A percentile compares a stretch with the other conserved stretches of the same genome.
Conservation (phyloP, 2,113 vertebrate genomes). For the Daboia siamensis region DNA sequence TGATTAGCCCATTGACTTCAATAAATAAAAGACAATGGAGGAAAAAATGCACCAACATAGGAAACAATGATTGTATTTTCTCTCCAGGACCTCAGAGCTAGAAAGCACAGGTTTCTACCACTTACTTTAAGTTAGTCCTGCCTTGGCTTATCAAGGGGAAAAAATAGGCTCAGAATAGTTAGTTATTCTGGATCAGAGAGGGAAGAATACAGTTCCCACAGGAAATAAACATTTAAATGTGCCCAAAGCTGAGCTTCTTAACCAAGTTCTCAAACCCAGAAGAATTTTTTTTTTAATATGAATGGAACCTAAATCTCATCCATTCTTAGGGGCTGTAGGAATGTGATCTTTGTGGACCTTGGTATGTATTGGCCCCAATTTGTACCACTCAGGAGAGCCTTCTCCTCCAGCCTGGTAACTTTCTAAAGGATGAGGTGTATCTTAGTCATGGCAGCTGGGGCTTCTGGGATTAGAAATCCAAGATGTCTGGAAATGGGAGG, state of each 20-base stretch:
- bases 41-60: background rate
- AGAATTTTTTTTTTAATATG: background rate
- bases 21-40: background rate
- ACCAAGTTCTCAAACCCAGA: background rate
- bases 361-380: background rate
- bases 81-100: background rate
- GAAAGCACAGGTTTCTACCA: background rate
- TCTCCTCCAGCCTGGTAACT: background rate
- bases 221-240: background rate
- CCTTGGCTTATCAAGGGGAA: background rate
- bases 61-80: background rate
- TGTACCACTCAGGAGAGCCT: background rate
- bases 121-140: background rate
- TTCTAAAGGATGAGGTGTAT: background rate
- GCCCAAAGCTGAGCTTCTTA: background rate
- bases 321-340: no score
- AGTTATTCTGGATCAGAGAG: background rate
- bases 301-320: background rate
- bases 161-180: background rate
- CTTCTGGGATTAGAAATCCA: background rate
- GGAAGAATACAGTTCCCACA: background rate
- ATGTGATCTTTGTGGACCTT: background rate
- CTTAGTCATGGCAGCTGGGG: background rate
- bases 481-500: background rate
- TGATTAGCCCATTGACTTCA: background rate